Evolutionary conservation across 1,140 invertebrate genomes (phyloP).

Genomic region (Stegodyphus dumicola): DNA sequence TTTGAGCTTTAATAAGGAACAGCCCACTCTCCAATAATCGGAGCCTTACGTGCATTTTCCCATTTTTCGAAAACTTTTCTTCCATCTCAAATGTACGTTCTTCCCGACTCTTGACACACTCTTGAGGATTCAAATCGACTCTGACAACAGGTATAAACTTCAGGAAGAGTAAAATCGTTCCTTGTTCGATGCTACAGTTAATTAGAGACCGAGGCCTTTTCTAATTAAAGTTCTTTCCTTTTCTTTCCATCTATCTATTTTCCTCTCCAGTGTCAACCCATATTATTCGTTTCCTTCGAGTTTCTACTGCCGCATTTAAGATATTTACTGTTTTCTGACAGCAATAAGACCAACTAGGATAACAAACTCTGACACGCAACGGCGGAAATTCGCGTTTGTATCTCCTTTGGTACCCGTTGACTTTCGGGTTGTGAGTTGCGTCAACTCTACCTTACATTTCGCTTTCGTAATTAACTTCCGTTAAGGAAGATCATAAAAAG

Average conservation of each 20-base stretch:
- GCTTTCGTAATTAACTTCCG: constrained; percentile 53
- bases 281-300: constrained; percentile 11
- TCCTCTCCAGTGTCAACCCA: neutral
- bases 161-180: constrained; percentile 47
- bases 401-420: constrained; percentile 52
- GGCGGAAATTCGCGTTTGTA: constrained; percentile 41
- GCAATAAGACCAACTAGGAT: constrained; percentile 54
- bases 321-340: constrained; percentile 59
- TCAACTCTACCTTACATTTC: constrained; percentile 22
- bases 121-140: constrained; percentile 15
- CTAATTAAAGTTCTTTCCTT: constrained; percentile 53
- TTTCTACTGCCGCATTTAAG: constrained; percentile 23
- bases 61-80: constrained; percentile 17
- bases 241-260: constrained; percentile 39
- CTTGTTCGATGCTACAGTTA: constrained; percentile 56
- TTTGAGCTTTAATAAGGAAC: constrained; percentile 50
- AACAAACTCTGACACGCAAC: constrained; percentile 48
- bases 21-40: constrained; percentile 26
- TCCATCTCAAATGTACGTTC: constrained; percentile 10
- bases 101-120: constrained; percentile 5
- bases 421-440: neutral
- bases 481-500: constrained; percentile 48
- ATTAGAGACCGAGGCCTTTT: constrained; percentile 47
- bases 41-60: neutral
- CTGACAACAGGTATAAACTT: constrained; percentile 59